These are phyloP conservation scores for Halocaridina rubra DNA, from an alignment of 2,888 invertebrate species.

Conservation along the genomic window DNA sequence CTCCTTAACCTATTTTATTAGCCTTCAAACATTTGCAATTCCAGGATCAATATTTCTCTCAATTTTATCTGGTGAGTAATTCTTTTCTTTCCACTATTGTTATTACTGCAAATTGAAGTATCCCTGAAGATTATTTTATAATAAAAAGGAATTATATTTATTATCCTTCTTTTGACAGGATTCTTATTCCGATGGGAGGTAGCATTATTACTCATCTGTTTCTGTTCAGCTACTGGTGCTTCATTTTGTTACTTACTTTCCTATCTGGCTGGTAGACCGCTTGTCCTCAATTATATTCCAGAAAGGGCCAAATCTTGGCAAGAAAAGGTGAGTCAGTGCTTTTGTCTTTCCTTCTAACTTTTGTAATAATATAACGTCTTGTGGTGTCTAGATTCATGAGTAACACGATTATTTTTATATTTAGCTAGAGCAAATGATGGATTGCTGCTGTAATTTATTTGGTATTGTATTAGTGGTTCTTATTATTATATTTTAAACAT, in stretches of 20 bases:
- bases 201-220: constrained; percentile 88
- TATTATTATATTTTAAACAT: no score
- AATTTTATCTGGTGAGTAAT: constrained; percentile 77
- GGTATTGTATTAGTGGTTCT: no score
- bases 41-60: constrained; percentile 98
- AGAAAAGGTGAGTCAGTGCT: constrained; percentile 79
- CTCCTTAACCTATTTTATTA: constrained; percentile 68
- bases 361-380: no score
- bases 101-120: neutral
- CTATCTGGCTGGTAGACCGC: constrained; percentile 85
- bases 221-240: constrained; percentile 96
- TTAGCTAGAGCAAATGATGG: no score
- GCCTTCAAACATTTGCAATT: constrained; percentile 98
- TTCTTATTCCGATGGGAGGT: constrained; percentile 94
- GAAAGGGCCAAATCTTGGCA: constrained; percentile 89
- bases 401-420: no score
- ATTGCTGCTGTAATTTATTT: no score
- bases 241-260: constrained; percentile 94
- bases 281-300: constrained; percentile 90
- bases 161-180: constrained; percentile 71
- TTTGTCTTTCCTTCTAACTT: no score
- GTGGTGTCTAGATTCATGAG: no score
- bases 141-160: neutral
- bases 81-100: neutral
- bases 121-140: neutral